These are phyloP conservation scores for Bovichtus diacanthus DNA, from an alignment of 2,797 vertebrate species.

Conservation along the genomic window DNA sequence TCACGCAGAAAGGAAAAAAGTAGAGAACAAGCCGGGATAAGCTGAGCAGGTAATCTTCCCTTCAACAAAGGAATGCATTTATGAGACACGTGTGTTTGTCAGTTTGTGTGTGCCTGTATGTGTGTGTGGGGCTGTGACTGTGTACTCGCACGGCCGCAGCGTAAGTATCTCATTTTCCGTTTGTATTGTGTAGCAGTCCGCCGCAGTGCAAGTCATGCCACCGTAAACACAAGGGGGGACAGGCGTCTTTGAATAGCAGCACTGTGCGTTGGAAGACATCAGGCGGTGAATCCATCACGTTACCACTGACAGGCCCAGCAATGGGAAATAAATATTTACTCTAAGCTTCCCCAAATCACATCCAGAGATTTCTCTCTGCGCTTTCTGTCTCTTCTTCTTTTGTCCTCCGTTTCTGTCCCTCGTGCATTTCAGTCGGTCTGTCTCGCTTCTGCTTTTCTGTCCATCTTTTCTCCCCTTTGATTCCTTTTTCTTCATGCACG, in stretches of 20 bases:
- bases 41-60: conserved; percentile 72
- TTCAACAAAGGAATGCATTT: conserved; percentile 75
- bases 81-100: conserved; percentile 62
- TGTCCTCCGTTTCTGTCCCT: conserved; percentile 29
- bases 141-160: conserved; percentile 46
- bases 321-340: conserved; percentile 88
- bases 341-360: conserved; percentile 82
- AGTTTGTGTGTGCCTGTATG: conserved; percentile 37
- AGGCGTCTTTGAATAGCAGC: conserved; percentile 75
- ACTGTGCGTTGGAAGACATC: conserved; percentile 76
- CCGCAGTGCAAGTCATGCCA: conserved; percentile 67
- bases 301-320: conserved; percentile 79
- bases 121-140: conserved; percentile 43
- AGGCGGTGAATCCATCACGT: conserved; percentile 79
- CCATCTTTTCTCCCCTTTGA: background rate
- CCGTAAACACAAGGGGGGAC: conserved; percentile 67
- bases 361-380: conserved; percentile 72
- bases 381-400: conserved; percentile 47
- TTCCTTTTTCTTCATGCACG: conserved; percentile 26
- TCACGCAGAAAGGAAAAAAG: conserved; percentile 32
- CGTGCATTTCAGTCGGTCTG: background rate
- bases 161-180: conserved; percentile 71
- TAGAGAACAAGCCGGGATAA: conserved; percentile 64
- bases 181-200: conserved; percentile 66
- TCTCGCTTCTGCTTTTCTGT: background rate